phyloP scores from a whole-genome alignment of 1,140 invertebrate species.

The Lepidurus couesii region DNA sequence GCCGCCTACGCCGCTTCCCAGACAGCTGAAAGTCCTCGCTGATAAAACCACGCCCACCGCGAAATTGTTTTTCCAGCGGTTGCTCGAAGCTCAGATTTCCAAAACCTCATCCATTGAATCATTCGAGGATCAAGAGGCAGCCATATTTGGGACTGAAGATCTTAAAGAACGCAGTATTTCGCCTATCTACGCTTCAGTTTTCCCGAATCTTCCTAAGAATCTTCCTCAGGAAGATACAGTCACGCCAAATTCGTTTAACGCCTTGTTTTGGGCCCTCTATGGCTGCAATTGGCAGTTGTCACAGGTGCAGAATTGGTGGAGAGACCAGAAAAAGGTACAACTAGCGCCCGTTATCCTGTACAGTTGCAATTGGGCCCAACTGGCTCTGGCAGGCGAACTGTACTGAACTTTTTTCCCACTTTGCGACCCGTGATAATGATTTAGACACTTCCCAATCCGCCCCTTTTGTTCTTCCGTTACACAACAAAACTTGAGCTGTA shows the following conservation, averaged over 20 bases:
- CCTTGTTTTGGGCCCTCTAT: neutral
- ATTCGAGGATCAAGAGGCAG: neutral
- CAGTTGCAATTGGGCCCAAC: too few relatives aligned
- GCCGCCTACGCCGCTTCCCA: neutral
- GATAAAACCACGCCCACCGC: neutral
- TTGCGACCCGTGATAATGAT: neutral
- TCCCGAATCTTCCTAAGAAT: neutral
- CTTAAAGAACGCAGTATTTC: neutral
- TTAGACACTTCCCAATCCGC: too few relatives aligned
- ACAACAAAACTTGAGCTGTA: too few relatives aligned
- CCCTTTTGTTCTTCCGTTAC: too few relatives aligned
- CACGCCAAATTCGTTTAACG: neutral
- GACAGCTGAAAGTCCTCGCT: neutral
- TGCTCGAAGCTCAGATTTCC: neutral
- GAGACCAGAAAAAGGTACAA: conserved; percentile 3
- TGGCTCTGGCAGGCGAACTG: too few relatives aligned
- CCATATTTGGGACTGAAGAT: neutral
- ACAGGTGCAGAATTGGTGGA: neutral
- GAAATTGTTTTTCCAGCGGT: neutral
- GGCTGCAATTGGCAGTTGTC: conserved; percentile 1
- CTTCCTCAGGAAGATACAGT: neutral
- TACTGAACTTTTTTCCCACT: too few relatives aligned
- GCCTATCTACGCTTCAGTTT: neutral
- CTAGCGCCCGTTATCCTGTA: neutral
- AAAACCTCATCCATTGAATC: neutral